Evolutionary conservation across 2,113 vertebrate genomes (phyloP), one percentile per base, ranked within the genome.

Genomic region (Salvelinus namaycush): DNA sequence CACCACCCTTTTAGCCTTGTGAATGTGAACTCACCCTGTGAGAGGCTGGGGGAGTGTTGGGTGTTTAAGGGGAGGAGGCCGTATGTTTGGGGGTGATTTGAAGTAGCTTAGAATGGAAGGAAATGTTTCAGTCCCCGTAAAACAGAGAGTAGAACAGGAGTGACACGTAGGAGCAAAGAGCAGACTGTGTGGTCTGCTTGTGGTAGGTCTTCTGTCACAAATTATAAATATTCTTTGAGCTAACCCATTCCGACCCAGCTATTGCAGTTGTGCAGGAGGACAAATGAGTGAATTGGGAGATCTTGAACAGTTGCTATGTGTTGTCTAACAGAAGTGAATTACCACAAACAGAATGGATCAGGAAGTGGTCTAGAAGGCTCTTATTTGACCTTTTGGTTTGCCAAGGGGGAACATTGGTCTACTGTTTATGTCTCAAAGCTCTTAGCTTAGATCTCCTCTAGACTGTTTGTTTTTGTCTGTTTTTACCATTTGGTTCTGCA

Each of bases 211-310:
- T 83, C 81, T 88, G 83, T 83, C 88, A 87, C 75, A 83, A 73
- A 76, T 81, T 82, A 20, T 85, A 87, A 89, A 92, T 87, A 87
- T 89, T 86, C 76, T 90, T 82, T 78, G 65, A 81, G 48, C 76
- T 75, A 78, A 82, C 70, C 72, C 20, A 0, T 77, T 79, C 44
- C 54, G 27, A 13, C 73, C 24, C 31, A 67, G 18, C 57, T 68
- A 60, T 68, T 73, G 69, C 81, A 78, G 60, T 73, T 24, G 26
- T 75, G 27, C 76, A 59, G 49, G 73, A 83, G 67, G 48, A 27
- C 77, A 68, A 24, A 34, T 67, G 0, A 29, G 39, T 3, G 29
- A n/a, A 66, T 29, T 34, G 49, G 48, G 72, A 89, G 87, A 86
- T 84, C 75, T 81, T 68, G 64, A 79, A 81, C 86, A 82, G 85